phyloP scores from a whole-genome alignment of 2,797 vertebrate species.

The Denticeps clupeoides region DNA sequence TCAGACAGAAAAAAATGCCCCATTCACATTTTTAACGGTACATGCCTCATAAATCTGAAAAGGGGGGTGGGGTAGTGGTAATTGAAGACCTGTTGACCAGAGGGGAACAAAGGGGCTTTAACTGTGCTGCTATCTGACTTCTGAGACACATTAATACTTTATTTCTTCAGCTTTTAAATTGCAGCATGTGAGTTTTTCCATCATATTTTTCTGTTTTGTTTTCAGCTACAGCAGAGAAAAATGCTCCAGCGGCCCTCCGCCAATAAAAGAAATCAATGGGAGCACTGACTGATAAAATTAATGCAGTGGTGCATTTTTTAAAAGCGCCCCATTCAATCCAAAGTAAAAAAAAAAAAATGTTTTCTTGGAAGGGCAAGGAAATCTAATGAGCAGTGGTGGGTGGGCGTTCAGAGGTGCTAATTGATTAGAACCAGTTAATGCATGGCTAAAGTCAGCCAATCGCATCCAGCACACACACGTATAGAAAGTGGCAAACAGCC shows the following conservation, averaged over 20 bases:
- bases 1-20: constrained; percentile 24
- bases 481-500: no score
- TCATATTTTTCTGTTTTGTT: constrained; percentile 19
- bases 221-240: constrained; percentile 5
- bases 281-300: constrained; percentile 31
- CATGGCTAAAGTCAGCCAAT: no score
- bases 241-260: constrained; percentile 7
- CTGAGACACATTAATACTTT: constrained; percentile 37
- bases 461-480: no score
- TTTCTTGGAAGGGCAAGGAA: no score
- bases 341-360: no score
- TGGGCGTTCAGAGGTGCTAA: no score
- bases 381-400: no score
- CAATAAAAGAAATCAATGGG: constrained; percentile 17
- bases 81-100: constrained; percentile 40
- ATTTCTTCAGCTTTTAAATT: no score
- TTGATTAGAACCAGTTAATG: no score
- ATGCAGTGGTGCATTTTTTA: constrained; percentile 22
- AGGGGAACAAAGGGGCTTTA: constrained; percentile 20
- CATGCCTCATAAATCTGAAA: constrained; percentile 36
- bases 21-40: constrained; percentile 34
- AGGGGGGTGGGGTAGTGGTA: constrained; percentile 28
- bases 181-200: constrained; percentile 18
- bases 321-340: constrained; percentile 12
- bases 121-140: constrained; percentile 31